A percentile compares a stretch with the other conserved stretches of the same genome.
Conservation (phyloP, 2,113 vertebrate species). For the Xiphophorus maculatus region DNA sequence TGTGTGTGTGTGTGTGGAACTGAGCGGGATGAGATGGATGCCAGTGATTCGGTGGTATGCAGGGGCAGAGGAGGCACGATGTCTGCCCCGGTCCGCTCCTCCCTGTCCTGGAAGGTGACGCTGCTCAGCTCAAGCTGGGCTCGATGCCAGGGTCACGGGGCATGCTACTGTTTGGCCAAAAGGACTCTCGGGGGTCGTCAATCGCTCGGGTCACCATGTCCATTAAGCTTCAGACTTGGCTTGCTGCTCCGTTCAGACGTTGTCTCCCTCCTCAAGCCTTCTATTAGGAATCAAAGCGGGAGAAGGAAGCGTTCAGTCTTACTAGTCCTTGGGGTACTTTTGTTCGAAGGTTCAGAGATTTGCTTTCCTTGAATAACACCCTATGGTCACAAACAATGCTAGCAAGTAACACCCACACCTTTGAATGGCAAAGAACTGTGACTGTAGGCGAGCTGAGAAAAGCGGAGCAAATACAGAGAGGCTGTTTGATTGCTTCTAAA, state of each 20-base stretch:
- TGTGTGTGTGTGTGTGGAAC: slow-evolving; percentile 74
- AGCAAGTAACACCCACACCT: slow-evolving; percentile 76
- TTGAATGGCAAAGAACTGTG: slow-evolving; percentile 71
- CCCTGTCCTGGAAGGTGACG: slow-evolving; percentile 56
- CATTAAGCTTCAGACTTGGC: slow-evolving; percentile 74
- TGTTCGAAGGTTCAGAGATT: slow-evolving; percentile 82
- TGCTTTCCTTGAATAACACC: slow-evolving; percentile 81
- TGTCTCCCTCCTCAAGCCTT: slow-evolving; percentile 62
- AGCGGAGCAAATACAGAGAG: slow-evolving; percentile 59
- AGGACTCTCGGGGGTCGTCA: slow-evolving; percentile 76
- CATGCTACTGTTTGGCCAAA: slow-evolving; percentile 72
- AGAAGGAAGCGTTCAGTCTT: slow-evolving; percentile 83
- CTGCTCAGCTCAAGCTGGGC: slow-evolving; percentile 34
- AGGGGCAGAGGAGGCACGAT: slow-evolving; percentile 58
- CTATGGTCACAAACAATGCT: slow-evolving; percentile 73
- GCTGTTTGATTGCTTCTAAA: slow-evolving; percentile 75
- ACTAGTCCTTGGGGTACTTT: slow-evolving; percentile 85
- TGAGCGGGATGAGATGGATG: slow-evolving; percentile 59
- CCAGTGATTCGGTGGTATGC: slow-evolving; percentile 50
- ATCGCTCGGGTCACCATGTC: slow-evolving; percentile 76
- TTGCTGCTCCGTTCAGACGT: slow-evolving; percentile 34
- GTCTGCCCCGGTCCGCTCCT: slow-evolving; percentile 57
- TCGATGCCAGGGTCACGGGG: slow-evolving; percentile 67
- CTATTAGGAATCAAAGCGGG: slow-evolving; percentile 83
- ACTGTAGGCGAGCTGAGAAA: slow-evolving; percentile 59